A percentile compares a stretch with the other conserved stretches of the same genome.
These are phyloP conservation scores for Ephestia elutella DNA, from an alignment of 1,140 invertebrate genomes.

Conservation along the genomic window DNA sequence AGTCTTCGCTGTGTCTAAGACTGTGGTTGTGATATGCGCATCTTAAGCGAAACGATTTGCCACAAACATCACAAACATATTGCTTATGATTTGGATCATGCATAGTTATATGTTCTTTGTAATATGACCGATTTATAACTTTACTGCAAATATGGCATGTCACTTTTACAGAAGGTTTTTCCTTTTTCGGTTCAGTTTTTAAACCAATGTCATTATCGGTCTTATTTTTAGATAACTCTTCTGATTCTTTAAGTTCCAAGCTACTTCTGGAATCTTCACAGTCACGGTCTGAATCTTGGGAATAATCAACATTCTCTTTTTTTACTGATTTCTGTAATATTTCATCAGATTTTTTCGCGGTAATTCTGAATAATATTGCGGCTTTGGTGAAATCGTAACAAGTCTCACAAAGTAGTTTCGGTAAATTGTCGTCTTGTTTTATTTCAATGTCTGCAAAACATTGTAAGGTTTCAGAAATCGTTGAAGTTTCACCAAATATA, in stretches of 20 bases:
- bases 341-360: constrained; percentile 31
- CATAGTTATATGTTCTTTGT: constrained; percentile 56
- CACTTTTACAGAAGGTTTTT: constrained; percentile 39
- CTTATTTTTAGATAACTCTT: neutral
- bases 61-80: constrained; percentile 63
- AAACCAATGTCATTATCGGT: too few relatives aligned
- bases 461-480: constrained; percentile 32
- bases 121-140: constrained; percentile 51
- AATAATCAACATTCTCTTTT: constrained; percentile 17
- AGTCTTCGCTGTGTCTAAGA: constrained; percentile 53
- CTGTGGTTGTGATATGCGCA: constrained; percentile 61
- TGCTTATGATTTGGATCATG: constrained; percentile 56
- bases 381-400: constrained; percentile 42
- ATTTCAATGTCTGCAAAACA: constrained; percentile 32
- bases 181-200: constrained; percentile 23
- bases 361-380: constrained; percentile 40
- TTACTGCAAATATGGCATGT: constrained; percentile 57
- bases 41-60: constrained; percentile 57
- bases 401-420: constrained; percentile 38
- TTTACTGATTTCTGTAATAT: constrained; percentile 29
- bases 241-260: constrained; percentile 15
- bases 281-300: neutral
- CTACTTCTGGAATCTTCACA: constrained; percentile 7
- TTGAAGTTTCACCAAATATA: constrained; percentile 28
- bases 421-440: constrained; percentile 33